Evolutionary conservation across 2,797 vertebrate genomes (phyloP), one percentile per base, ranked within the genome.

Genomic region (Oreochromis grahami): DNA sequence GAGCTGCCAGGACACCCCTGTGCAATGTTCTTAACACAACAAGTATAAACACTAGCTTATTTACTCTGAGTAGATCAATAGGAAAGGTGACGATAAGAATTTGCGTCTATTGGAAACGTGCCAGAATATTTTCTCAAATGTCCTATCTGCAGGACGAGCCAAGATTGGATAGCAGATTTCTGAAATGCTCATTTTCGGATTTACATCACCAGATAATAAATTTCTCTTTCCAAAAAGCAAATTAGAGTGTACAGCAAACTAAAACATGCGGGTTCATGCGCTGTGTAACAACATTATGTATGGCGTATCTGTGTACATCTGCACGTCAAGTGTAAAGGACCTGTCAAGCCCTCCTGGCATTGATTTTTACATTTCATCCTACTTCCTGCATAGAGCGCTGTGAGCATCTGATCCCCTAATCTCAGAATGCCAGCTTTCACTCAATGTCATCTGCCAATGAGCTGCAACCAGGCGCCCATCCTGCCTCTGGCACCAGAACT

Each of bases 371-470:
- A 92, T 94, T 94, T 93, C 90, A 86, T 94, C 92, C 92, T 68
- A 93, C 93, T 93, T 93, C 93, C 91, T 95, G 91, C 89, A 60
- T 79, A 81, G 86, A 93, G 88, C 84, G 52, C 93, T 88, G 93
- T 87, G 91, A 92, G 94, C 92, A 94, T 93, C 93, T 95, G 95
- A 96, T 95, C 95, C 95, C 78, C 95, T 96, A 96, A 97, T 96
- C 95, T 94, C 93, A 86, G 83, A 85, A 91, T 92, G 92, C 93
- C 95, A 96, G 94, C 93, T 94, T 95, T 95, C 91, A 92, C 94
- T 95, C 94, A 95, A 94, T 95, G 96, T 96, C 96, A 96, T 94
- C 94, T 95, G 94, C 95, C 95, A 94, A 92, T 94, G 95, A 95
- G 94, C 95, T 95, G 96, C 93, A 92, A 95, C 94, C 93, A 91